These are phyloP conservation scores for Sardina pilchardus DNA, from an alignment of 2,113 vertebrate species.

Conservation along the genomic window DNA sequence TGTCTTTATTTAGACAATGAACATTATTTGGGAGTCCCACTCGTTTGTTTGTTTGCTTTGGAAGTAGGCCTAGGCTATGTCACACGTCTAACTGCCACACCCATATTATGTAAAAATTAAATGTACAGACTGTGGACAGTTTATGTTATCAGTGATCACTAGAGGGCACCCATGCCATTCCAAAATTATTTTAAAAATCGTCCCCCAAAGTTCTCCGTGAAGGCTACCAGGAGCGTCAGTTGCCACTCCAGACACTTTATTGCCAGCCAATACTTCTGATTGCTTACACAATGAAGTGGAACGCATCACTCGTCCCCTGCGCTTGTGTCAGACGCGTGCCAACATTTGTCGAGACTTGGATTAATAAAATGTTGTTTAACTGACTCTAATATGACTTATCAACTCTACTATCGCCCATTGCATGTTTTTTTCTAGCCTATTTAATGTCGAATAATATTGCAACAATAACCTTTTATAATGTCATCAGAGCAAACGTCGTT, in stretches of 20 bases:
- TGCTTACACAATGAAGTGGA: neutral
- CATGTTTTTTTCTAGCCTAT: neutral
- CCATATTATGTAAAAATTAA: constrained; percentile 12
- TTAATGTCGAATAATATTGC: neutral
- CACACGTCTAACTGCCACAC: neutral
- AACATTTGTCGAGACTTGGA: neutral
- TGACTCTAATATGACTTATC: neutral
- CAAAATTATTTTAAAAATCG: neutral
- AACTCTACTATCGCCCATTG: neutral
- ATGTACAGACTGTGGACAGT: neutral
- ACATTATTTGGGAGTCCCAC: neutral
- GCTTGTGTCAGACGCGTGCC: neutral
- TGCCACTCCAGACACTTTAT: neutral
- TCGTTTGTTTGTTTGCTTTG: neutral
- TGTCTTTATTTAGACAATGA: neutral
- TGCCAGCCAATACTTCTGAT: neutral
- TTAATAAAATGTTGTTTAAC: neutral
- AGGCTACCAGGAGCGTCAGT: neutral
- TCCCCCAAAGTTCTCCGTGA: neutral
- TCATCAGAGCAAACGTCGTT: neutral
- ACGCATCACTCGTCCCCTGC: neutral
- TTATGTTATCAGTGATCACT: neutral
- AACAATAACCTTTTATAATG: neutral
- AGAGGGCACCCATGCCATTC: neutral
- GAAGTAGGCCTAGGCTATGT: neutral